These are phyloP conservation scores for Chelonus formosanus DNA, from an alignment of 2,888 invertebrate genomes.

Conservation along the genomic window DNA sequence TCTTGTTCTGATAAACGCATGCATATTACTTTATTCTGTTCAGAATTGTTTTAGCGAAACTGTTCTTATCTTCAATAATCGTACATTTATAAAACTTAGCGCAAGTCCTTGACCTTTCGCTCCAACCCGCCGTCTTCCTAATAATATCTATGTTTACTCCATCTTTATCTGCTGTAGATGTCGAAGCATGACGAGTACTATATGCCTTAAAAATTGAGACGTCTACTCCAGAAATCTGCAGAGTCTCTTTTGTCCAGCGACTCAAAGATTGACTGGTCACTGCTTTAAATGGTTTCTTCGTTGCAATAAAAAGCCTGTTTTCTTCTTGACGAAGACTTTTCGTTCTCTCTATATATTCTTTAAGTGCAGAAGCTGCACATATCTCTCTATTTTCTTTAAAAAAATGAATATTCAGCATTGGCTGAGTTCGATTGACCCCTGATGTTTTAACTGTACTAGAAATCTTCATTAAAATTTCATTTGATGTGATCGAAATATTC, in stretches of 20 bases:
- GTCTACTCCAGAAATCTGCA: constrained; percentile 11
- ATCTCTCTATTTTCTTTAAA: constrained; percentile 19
- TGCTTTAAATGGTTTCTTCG: constrained; percentile 19
- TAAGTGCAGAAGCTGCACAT: constrained; percentile 22
- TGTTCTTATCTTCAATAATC: background rate
- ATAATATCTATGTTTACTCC: background rate
- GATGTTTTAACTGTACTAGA: constrained; percentile 24
- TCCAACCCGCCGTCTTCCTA: background rate
- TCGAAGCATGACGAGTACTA: background rate
- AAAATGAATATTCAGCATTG: constrained; percentile 22
- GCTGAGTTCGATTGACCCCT: constrained; percentile 22
- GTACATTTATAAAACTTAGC: constrained; percentile 4
- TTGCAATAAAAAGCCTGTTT: constrained; percentile 8
- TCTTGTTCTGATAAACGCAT: too few relatives aligned
- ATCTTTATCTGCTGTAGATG: background rate
- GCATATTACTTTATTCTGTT: background rate
- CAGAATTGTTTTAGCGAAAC: background rate
- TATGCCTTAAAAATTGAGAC: background rate
- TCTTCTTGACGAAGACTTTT: background rate
- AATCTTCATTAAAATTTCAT: constrained; percentile 34
- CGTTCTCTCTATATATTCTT: constrained; percentile 21
- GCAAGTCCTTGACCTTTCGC: background rate
- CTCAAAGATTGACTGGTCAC: constrained; percentile 20
- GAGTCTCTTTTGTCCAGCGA: constrained; percentile 19
- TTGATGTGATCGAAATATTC: constrained; percentile 9